Base-by-base conservation (phyloP, 2,888 invertebrate species). In the Lochmaea crataegi region DNA sequence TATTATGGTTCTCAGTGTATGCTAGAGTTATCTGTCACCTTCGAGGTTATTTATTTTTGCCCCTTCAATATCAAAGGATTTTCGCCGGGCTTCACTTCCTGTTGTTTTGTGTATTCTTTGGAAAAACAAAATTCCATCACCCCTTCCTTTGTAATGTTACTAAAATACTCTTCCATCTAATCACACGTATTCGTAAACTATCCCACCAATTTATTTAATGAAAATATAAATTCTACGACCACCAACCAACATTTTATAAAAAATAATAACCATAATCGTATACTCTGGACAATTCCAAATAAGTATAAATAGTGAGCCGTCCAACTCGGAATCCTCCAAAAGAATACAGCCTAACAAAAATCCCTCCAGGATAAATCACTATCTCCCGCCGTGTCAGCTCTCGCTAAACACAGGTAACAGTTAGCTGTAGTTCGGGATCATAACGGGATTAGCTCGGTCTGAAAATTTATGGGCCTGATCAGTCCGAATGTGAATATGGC, bases 371-470 rank as follows among this genome's bases (percentile, higher is more conserved):
- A 63, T 63, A 63, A 63, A 63, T 63, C 61, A 63, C 61, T 63
- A 63, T 63, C 61, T 42, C 61, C 61, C 16, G 61, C 10, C 61
- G 42, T 68, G 79, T 77, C 78, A 77, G 78, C 79, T 80, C 79
- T 80, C 79, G 81, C 82, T 82, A 81, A 82, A 82, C 81, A 83
- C 80, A 83, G 82, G 82, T 83, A 83, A 80, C 81, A 80, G 82
- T 82, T 83, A 81, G 81, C 81, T 81, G 80, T 81, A 82, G 81
- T 82, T 81, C 77, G 76, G 81, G 80, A 80, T 83, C 83, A 84
- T 84, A 84, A 84, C 83, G 82, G 85, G 85, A 86, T 86, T 86
- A 85, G 82, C 82, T 77, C 85, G 85, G 85, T 84, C 85, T 81
- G 77, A 80, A 85, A 85, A 86, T 86, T 86, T 86, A 86, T 85